phyloP scores from a whole-genome alignment of 2,113 vertebrate species.

The Nanorana parkeri region DNA sequence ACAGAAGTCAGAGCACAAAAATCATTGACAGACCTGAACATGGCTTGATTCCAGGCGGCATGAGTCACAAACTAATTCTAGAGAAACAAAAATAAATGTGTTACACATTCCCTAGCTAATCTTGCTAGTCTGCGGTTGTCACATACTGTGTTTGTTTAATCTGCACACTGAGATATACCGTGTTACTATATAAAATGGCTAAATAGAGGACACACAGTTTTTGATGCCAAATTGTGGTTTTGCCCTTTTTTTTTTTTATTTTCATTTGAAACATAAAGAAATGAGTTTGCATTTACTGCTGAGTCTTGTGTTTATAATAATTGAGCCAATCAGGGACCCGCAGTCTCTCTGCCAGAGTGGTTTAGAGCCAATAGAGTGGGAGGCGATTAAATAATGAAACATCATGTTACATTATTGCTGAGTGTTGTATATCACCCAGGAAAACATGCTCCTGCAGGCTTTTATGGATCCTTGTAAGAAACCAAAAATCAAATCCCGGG shows the following conservation, averaged over 20 bases:
- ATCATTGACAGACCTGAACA: constrained; percentile 51
- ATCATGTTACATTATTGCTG: constrained; percentile 42
- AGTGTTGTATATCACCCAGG: constrained; percentile 40
- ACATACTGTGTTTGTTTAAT: constrained; percentile 57
- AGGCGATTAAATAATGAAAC: constrained; percentile 42
- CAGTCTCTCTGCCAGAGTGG: neutral
- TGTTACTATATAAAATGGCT: constrained; percentile 55
- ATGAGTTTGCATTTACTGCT: constrained; percentile 33
- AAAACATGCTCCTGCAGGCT: constrained; percentile 36
- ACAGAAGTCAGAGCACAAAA: constrained; percentile 48
- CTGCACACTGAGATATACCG: constrained; percentile 48
- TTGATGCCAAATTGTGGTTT: constrained; percentile 41
- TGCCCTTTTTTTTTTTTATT: constrained; percentile 32
- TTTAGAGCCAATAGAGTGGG: constrained; percentile 38
- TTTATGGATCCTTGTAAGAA: constrained; percentile 2
- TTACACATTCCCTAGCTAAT: constrained; percentile 56
- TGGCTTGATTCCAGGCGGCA: constrained; percentile 50
- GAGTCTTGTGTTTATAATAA: constrained; percentile 41
- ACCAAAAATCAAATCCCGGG: neutral
- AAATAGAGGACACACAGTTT: constrained; percentile 50
- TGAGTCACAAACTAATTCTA: constrained; percentile 58
- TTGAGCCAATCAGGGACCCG: constrained; percentile 16
- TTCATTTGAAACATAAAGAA: constrained; percentile 41
- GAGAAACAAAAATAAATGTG: constrained; percentile 58
- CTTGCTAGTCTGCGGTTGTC: constrained; percentile 55